These are phyloP conservation scores for Laterallus jamaicensis DNA, from an alignment of 2,113 vertebrate genomes.

Conservation along the genomic window DNA sequence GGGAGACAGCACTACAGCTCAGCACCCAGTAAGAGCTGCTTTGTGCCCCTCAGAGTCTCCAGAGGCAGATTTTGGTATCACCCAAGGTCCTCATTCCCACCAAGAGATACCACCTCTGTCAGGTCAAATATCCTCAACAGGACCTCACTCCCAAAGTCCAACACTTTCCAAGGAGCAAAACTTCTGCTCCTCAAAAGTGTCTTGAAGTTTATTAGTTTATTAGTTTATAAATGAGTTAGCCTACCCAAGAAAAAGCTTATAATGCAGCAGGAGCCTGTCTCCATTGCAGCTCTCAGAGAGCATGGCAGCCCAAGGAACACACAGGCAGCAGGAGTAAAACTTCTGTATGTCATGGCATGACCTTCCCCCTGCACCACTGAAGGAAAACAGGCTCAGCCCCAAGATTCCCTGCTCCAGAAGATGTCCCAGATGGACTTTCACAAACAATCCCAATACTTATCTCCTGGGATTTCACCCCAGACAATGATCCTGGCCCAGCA, in stretches of 20 bases:
- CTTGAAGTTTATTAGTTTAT: background rate
- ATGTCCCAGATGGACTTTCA: background rate
- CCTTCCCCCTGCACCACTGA: too few species aligned
- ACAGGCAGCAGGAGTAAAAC: background rate
- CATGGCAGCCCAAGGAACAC: background rate
- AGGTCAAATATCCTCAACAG: rapidly evolving
- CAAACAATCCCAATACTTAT: background rate
- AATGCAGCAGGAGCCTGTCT: background rate
- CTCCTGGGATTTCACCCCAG: background rate
- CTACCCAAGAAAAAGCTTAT: background rate
- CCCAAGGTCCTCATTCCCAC: background rate
- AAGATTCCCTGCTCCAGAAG: background rate
- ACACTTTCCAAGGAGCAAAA: background rate
- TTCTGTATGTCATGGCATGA: rapidly evolving
- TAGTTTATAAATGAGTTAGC: background rate
- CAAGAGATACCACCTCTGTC: background rate
- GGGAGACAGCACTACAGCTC: background rate
- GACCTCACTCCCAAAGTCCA: rapidly evolving
- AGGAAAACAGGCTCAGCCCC: background rate
- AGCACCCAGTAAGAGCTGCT: background rate
- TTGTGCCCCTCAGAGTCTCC: background rate
- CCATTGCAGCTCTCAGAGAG: background rate
- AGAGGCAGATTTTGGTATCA: background rate
- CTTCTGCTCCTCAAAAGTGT: background rate
- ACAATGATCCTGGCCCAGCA: background rate